A percentile compares a stretch with the other conserved stretches of the same genome.
Conservation (phyloP, 2,888 invertebrate genomes). For the Chorisops tibialis region DNA sequence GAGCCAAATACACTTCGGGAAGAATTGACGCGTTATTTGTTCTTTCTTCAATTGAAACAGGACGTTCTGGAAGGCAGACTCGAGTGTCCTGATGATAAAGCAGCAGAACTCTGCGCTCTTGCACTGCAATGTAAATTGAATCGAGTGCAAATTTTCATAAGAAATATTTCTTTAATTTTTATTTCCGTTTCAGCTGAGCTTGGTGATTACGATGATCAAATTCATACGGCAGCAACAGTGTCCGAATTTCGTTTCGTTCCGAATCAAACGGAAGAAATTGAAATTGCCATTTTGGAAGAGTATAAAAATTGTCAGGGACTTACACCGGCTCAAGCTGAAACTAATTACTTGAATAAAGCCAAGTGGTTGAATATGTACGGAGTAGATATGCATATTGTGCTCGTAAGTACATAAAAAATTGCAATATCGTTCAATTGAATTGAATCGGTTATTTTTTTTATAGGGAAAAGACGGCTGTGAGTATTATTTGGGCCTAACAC, state of each 20-base stretch:
- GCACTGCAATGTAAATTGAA: constrained; percentile 81
- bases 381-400: constrained; percentile 96
- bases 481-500: constrained; percentile 94
- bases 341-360: constrained; percentile 90
- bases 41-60: constrained; percentile 94
- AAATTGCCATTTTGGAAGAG: constrained; percentile 88
- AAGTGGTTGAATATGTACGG: constrained; percentile 99
- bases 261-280: constrained; percentile 94
- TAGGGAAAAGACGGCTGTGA: constrained; percentile 94
- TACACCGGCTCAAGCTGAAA: constrained; percentile 93
- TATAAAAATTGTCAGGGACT: constrained; percentile 83
- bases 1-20: constrained; percentile 96
- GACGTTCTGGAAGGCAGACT: constrained; percentile 90
- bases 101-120: constrained; percentile 86
- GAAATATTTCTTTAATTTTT: neutral
- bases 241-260: constrained; percentile 98
- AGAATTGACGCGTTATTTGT: constrained; percentile 96
- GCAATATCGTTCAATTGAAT: constrained; percentile 27
- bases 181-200: constrained; percentile 73
- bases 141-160: neutral
- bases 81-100: constrained; percentile 81
- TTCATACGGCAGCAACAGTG: constrained; percentile 93
- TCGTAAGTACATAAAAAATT: constrained; percentile 54
- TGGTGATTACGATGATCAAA: constrained; percentile 89
- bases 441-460: constrained; percentile 12